These are phyloP conservation scores for Leptothorax acervorum DNA, from an alignment of 2,888 invertebrate species.

Conservation along the genomic window DNA sequence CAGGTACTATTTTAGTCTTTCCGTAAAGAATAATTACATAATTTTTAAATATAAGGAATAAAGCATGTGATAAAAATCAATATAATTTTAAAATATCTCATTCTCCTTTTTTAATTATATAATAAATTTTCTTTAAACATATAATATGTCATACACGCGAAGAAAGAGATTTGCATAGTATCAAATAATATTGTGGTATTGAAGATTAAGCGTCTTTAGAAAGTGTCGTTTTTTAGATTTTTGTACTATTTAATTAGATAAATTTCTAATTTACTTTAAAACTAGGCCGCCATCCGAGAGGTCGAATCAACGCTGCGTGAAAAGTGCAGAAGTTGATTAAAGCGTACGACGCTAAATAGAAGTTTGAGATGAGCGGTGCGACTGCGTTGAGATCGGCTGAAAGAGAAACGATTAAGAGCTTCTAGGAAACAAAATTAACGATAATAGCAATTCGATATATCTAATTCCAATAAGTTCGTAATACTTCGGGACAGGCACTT, in stretches of 20 bases:
- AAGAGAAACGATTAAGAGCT: constrained; percentile 65
- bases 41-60: background rate
- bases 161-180: background rate
- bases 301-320: constrained; percentile 95
- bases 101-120: no score
- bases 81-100: no score
- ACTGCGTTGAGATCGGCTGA: constrained; percentile 95
- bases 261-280: constrained; percentile 89
- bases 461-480: background rate
- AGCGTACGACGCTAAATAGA: constrained; percentile 97
- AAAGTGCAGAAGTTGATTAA: constrained; percentile 98
- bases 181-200: background rate
- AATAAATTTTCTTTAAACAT: no score
- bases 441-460: constrained; percentile 15
- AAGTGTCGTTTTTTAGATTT: background rate
- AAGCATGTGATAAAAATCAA: background rate
- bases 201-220: background rate
- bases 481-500: constrained; percentile 55
- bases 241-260: background rate
- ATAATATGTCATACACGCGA: no score
- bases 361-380: constrained; percentile 97
- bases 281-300: constrained; percentile 96
- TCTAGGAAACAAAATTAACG: constrained; percentile 2
- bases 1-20: background rate
- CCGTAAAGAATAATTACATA: background rate